Conservation (phyloP, 2,113 vertebrate genomes). For the Elanoides forficatus region DNA sequence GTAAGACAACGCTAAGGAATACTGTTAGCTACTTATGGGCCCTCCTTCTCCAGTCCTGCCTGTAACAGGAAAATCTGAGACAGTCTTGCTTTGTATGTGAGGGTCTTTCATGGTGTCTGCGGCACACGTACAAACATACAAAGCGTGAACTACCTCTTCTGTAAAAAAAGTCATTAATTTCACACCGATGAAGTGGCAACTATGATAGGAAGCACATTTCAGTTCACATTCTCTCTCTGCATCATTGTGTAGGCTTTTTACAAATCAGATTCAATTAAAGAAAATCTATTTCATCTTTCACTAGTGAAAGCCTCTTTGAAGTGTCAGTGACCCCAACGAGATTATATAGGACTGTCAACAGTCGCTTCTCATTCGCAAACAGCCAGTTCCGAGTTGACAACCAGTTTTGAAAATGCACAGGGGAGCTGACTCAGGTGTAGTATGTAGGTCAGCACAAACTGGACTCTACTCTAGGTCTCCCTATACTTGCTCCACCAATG, state of each 20-base stretch:
- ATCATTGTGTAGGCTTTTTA: neutral
- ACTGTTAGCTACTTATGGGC: neutral
- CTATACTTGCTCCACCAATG: neutral
- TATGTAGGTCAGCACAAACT: neutral
- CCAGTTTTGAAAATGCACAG: neutral
- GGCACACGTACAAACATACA: neutral
- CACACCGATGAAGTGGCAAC: neutral
- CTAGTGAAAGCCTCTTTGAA: slow-evolving; percentile 25
- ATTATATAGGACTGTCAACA: neutral
- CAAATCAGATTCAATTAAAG: neutral
- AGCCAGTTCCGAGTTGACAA: neutral
- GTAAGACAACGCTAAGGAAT: neutral
- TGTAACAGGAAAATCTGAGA: neutral
- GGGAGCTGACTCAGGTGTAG: neutral
- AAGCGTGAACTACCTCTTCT: neutral
- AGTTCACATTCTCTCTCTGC: neutral
- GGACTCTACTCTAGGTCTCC: neutral
- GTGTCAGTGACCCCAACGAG: neutral
- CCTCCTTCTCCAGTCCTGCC: neutral
- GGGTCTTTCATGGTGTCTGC: neutral
- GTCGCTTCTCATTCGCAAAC: neutral
- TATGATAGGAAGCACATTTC: neutral
- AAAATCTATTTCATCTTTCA: neutral
- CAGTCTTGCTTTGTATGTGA: fast-evolving
- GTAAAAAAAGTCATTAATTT: neutral